A percentile compares a stretch with the other conserved stretches of the same genome.
Evolutionary conservation across 2,888 invertebrate species (phyloP).

Genomic region (Stenodema calcarata): DNA sequence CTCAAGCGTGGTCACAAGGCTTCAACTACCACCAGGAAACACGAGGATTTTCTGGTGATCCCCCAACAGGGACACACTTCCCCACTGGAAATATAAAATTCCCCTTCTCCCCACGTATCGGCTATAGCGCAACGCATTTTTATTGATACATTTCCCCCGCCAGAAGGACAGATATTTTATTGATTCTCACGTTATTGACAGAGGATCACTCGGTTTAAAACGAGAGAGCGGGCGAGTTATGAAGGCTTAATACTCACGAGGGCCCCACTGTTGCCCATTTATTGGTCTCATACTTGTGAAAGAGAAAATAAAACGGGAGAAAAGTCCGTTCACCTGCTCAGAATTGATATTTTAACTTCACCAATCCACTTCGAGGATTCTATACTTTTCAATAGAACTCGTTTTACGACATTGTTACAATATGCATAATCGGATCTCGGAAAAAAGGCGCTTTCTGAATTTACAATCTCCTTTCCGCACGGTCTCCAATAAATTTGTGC

Average conservation of each 20-base stretch:
- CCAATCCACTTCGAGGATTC: neutral
- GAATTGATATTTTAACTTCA: neutral
- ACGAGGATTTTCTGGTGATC: no score
- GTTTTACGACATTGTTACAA: neutral
- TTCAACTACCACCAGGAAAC: no score
- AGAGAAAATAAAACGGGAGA: neutral
- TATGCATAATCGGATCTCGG: neutral
- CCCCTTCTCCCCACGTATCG: neutral
- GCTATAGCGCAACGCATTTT: neutral
- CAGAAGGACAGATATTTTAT: neutral
- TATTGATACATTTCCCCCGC: neutral
- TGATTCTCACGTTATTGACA: neutral
- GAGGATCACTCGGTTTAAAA: neutral
- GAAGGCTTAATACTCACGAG: slow-evolving; percentile 11
- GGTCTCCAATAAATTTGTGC: neutral
- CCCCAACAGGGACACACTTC: no score
- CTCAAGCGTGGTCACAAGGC: no score
- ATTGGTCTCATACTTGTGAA: neutral
- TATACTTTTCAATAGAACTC: neutral
- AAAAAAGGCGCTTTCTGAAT: neutral
- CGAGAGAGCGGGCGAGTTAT: neutral
- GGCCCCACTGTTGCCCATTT: neutral
- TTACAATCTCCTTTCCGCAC: neutral
- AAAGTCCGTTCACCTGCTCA: neutral
- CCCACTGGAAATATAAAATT: neutral